A percentile compares a stretch with the other conserved stretches of the same genome.
Evolutionary conservation across 1,140 invertebrate species (phyloP).

Genomic region (Nomia melanderi): DNA sequence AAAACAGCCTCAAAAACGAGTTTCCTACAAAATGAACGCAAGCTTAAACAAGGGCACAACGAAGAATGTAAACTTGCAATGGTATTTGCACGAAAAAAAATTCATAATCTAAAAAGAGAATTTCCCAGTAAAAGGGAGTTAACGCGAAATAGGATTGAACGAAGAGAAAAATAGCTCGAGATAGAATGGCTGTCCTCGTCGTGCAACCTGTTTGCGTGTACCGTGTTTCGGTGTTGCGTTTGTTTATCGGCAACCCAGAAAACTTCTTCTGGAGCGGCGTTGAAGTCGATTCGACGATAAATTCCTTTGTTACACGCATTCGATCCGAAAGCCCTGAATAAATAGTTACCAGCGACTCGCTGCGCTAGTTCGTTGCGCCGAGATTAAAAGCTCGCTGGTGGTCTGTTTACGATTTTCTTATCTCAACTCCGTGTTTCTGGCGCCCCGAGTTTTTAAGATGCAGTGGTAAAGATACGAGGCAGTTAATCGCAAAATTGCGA

Average conservation of each 20-base stretch:
- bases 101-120: too few relatives aligned
- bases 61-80: too few relatives aligned
- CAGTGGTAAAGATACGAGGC: not conserved
- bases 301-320: too few relatives aligned
- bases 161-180: too few relatives aligned
- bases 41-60: too few relatives aligned
- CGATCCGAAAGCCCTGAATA: too few relatives aligned
- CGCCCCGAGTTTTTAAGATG: not conserved
- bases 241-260: conserved; percentile 28
- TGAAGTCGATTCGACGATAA: conserved; percentile 22
- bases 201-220: conserved; percentile 69
- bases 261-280: conserved; percentile 22
- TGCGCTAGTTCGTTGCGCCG: not conserved
- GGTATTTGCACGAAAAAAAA: too few relatives aligned
- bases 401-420: not conserved
- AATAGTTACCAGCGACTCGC: too few relatives aligned
- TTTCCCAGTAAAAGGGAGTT: too few relatives aligned
- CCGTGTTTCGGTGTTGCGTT: conserved; percentile 70
- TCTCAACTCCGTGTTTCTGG: not conserved
- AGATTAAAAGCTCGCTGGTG: not conserved
- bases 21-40: too few relatives aligned
- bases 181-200: conserved; percentile 34
- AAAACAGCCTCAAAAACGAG: too few relatives aligned
- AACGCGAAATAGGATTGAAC: too few relatives aligned
- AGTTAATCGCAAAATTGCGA: not conserved